Conservation (phyloP, 2,113 vertebrate species). For the Hipposideros armiger region DNA sequence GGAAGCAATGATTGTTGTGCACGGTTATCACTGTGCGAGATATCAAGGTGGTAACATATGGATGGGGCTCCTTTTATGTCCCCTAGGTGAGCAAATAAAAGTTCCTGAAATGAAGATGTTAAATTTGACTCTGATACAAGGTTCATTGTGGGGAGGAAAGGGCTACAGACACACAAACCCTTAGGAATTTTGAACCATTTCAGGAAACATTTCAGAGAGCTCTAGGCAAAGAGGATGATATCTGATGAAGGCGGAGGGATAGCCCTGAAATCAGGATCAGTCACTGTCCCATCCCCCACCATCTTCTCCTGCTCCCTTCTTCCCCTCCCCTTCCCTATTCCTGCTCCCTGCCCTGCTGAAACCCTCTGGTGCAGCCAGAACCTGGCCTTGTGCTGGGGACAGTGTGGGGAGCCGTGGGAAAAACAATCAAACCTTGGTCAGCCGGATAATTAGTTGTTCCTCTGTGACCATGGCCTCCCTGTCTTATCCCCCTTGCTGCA, state of each 20-base stretch:
- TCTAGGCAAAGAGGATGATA: background rate
- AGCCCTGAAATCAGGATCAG: background rate
- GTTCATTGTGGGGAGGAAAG: background rate
- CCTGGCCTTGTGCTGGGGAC: constrained; percentile 51
- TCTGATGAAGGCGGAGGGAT: background rate
- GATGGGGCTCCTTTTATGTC: background rate
- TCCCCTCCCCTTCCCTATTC: background rate
- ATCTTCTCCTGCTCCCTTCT: background rate
- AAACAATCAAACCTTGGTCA: constrained; percentile 82
- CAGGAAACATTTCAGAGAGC: background rate
- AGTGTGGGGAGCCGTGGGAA: constrained; percentile 73
- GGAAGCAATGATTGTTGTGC: rapidly evolving
- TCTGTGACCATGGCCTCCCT: constrained; percentile 48
- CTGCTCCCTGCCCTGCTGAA: background rate
- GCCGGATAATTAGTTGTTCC: constrained; percentile 78
- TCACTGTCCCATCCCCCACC: background rate
- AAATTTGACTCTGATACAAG: background rate
- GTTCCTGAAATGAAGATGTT: background rate
- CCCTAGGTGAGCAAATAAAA: background rate
- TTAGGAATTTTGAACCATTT: constrained; percentile 37
- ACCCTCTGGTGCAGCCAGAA: background rate
- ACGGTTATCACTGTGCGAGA: background rate
- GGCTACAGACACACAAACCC: background rate
- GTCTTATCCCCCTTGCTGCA: constrained; percentile 54
- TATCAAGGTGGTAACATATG: rapidly evolving